Base-by-base conservation (phyloP, 2,888 invertebrate genomes). In the Acanthococcus lagerstroemiae region DNA sequence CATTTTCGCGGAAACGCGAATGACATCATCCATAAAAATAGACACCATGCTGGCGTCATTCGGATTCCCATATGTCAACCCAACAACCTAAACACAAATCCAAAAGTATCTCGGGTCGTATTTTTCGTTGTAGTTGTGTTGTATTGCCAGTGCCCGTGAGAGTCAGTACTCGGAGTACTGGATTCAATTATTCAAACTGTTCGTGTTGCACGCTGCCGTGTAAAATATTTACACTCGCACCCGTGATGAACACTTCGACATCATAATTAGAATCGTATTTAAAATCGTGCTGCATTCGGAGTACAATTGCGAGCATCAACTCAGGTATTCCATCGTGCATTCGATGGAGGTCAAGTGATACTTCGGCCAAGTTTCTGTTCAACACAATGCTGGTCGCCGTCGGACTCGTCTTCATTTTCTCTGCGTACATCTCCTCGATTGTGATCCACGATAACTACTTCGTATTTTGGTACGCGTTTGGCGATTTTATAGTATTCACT, bases 291-390 rank as follows among this genome's bases (percentile, higher is more conserved):
- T 9, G 37, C 15, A 19, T 19, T 48, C 22, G 22, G 15, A 24
- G 52, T 52, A 24, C 24, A 52, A 21, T 52, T 24, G 21, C 52
- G 9, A 52, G 24, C 19, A 22, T 22, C 15, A 22, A 52, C 5
- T 52, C 19, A 15, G 24, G 19, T 52, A 9, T 19, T 52, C 15
- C 19, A 9, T 5, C 22, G 19, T 52, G 22, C 44, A 17, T 30
- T 54, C 25, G 37, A 63, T 63, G 63, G 63, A 63, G 63, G 63
- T 54, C 30, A 37, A 54, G 37, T 63, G 25, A 54, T 63, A 60
- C 27, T 24, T 45, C 15, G 46, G 4, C 19, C n/a, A n/a, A n/a
- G n/a, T n/a, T n/a, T n/a, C n/a, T n/a, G n/a, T n/a, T n/a, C n/a
- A 7, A 21, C 19, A 54, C 52, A 63, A 63, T 63, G 63, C 63